Evolutionary conservation across 2,888 invertebrate genomes (phyloP), one percentile per base, ranked within the genome.

Genomic region (Calameuta idolon): DNA sequence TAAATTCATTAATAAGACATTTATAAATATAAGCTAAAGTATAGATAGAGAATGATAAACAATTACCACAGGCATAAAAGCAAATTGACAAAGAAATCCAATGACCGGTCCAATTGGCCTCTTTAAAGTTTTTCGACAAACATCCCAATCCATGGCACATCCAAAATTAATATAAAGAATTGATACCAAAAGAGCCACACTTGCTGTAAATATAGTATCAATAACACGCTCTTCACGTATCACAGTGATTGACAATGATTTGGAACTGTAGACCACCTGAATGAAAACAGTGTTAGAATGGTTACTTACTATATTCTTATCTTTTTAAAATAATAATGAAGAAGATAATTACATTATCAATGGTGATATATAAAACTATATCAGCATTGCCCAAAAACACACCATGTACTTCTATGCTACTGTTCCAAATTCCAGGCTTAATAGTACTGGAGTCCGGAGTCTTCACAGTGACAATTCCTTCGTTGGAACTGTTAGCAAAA

Each of bases 151-250:
- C 90, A 98, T 93, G 0, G 97, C 97, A 88, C 97, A 97, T 0
- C 98, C 98, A 92, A 98, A 98, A 92, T 98, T 98, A 77, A 98
- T 95, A 88, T 97, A 98, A 85, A 97, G 94, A 75, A 98, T 92
- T 0, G 96, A 95, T 77, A 95, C 95, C 75, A 98, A 93, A 74
- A 94, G 92, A 3, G 95, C 95, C 9, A 98, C 96, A 79, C 96
- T 96, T 71, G 93, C 93, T 0, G 95, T 94, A 88, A 98, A 98
- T 9, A 96, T 91, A 15, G 92, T 93, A 91, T 97, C 97, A 69
- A 97, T 94, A 55, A 94, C 85, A 34, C 96, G 93, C 76, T 94
- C 92, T 69, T 94, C 93, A 0, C 96, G 92, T 78, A 94, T 91
- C 4, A 96, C 94, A 0, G 93, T 93, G 3, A 95, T 92, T 0